These are phyloP conservation scores for Pocillopora verrucosa DNA, from an alignment of 64 coral and sea anemone species.

Conservation along the genomic window DNA sequence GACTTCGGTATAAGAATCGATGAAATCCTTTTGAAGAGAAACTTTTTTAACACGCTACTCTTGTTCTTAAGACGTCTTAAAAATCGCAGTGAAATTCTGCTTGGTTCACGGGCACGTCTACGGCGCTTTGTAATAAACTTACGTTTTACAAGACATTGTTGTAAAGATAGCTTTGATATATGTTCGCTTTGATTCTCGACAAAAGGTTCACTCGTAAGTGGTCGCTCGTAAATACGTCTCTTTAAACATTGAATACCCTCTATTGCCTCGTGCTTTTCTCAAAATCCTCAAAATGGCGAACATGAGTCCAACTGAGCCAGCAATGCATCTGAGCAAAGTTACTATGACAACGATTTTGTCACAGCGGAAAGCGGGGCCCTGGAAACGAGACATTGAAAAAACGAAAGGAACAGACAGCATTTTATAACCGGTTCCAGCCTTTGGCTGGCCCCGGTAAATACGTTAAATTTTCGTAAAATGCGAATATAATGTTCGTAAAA, in stretches of 20 bases:
- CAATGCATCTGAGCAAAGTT: no score
- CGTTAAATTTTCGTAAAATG: no score
- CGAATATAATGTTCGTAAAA: no score
- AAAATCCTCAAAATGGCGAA: no score
- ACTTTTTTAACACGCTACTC: constrained; percentile 55
- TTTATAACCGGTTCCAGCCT: no score
- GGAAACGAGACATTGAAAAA: no score
- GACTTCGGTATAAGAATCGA: constrained; percentile 70
- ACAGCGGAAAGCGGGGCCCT: no score
- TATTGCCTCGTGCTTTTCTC: constrained; percentile 46
- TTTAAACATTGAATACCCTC: constrained; percentile 51
- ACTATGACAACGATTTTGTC: no score
- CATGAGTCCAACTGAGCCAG: no score
- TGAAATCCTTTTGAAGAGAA: constrained; percentile 67
- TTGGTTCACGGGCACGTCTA: no score
- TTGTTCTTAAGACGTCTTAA: constrained; percentile 58
- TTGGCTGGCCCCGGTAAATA: no score
- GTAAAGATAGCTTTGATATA: constrained; percentile 57
- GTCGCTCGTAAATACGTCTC: constrained; percentile 67
- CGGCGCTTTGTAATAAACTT: not conserved
- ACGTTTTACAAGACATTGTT: constrained; percentile 55
- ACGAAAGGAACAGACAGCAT: no score
- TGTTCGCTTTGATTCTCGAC: constrained; percentile 57
- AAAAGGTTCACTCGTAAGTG: constrained; percentile 76
- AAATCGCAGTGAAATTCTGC: constrained; percentile 36